Conservation (phyloP, 2,113 vertebrate species). For the Labrus mixtus region DNA sequence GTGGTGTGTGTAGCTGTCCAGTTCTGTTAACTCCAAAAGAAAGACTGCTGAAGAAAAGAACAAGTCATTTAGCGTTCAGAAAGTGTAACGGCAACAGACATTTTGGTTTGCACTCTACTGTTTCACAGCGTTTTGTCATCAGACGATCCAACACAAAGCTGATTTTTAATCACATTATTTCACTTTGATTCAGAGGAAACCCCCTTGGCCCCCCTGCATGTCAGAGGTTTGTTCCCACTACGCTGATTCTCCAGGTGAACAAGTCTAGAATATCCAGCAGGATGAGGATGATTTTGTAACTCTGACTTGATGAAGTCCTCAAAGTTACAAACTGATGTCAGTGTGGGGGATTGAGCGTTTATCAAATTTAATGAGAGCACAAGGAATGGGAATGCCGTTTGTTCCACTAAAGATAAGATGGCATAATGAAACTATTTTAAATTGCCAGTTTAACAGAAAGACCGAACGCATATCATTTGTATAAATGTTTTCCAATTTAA, state of each 20-base stretch:
- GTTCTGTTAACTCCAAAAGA: constrained; percentile 17
- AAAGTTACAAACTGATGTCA: constrained; percentile 32
- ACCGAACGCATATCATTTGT: background rate
- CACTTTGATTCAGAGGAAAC: constrained; percentile 27
- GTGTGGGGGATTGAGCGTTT: background rate
- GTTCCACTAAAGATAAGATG: background rate
- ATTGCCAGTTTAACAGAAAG: background rate
- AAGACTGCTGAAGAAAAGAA: constrained; percentile 16
- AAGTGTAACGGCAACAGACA: background rate
- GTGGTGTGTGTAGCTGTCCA: constrained; percentile 2
- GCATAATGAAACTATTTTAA: background rate
- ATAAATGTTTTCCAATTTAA: background rate
- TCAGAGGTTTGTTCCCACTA: constrained; percentile 37
- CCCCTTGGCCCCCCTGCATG: constrained; percentile 51
- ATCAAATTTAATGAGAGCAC: constrained; percentile 11
- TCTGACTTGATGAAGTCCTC: constrained; percentile 47
- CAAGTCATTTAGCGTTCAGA: background rate
- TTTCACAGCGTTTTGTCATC: constrained; percentile 33
- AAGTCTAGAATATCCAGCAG: constrained; percentile 68
- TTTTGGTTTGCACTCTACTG: constrained; percentile 6
- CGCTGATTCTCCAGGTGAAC: constrained; percentile 55
- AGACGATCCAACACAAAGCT: constrained; percentile 38
- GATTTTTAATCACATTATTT: constrained; percentile 19
- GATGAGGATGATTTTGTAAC: constrained; percentile 68
- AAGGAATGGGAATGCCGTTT: constrained; percentile 49